Percentiles rank a stretch among this genome's conserved stretches.
phyloP scores from a whole-genome alignment of 1,140 invertebrate genomes.

The Vanessa atalanta region DNA sequence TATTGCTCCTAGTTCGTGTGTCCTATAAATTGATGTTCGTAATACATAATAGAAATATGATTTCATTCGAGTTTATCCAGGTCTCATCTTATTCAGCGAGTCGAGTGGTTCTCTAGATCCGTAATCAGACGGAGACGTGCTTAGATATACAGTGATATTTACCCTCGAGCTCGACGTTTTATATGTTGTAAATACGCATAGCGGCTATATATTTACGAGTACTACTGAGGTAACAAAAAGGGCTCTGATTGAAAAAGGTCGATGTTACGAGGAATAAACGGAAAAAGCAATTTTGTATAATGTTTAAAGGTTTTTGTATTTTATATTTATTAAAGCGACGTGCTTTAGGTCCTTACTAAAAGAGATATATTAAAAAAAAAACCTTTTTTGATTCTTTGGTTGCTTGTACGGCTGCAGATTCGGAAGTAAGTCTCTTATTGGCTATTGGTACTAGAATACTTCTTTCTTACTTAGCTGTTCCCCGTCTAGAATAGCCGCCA shows the following conservation, averaged over 20 bases:
- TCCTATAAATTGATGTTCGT: background rate
- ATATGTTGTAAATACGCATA: background rate
- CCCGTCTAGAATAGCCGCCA: too few relatives aligned
- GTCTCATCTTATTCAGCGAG: slow-evolving; percentile 19
- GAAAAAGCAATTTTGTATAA: background rate
- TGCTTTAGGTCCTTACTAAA: background rate
- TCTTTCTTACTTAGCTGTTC: too few relatives aligned
- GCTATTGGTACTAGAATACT: too few relatives aligned
- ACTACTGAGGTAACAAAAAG: background rate
- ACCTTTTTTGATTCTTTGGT: too few relatives aligned
- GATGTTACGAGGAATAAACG: background rate
- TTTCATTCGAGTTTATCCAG: slow-evolving; percentile 25
- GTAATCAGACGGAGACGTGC: slow-evolving; percentile 27
- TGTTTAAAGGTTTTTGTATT: background rate
- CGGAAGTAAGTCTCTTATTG: too few relatives aligned
- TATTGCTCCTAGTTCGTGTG: background rate
- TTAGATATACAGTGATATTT: slow-evolving; percentile 28
- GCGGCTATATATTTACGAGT: background rate
- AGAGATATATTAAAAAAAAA: too few relatives aligned
- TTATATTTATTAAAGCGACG: background rate
- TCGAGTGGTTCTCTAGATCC: slow-evolving; percentile 25
- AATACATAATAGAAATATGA: slow-evolving; percentile 18
- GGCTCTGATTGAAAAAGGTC: slow-evolving; percentile 8
- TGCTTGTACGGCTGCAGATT: too few relatives aligned
- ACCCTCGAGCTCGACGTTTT: background rate